These are phyloP conservation scores for Serranus cabrilla DNA, from an alignment of 2,797 vertebrate genomes.

Conservation along the genomic window DNA sequence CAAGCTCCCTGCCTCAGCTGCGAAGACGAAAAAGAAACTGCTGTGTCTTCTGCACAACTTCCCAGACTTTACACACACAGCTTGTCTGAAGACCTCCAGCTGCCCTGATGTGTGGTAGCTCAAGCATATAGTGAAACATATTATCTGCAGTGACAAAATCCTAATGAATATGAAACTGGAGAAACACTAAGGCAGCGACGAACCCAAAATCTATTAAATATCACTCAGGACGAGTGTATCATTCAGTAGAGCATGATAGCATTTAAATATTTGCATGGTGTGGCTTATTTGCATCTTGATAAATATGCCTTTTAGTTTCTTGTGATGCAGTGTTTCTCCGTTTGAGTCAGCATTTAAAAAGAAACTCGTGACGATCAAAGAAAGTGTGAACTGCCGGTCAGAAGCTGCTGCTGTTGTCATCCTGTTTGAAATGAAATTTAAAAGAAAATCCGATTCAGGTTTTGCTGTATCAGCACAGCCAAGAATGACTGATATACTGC, in stretches of 20 bases:
- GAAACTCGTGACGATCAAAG: slow-evolving; percentile 28
- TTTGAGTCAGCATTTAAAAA: slow-evolving; percentile 47
- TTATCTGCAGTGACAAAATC: slow-evolving; percentile 30
- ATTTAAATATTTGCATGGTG: slow-evolving; percentile 46
- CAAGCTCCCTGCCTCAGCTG: slow-evolving; percentile 34
- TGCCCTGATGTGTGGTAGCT: slow-evolving; percentile 22
- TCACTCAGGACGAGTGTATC: slow-evolving; percentile 2
- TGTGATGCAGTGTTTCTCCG: slow-evolving; percentile 32
- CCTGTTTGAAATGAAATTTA: slow-evolving; percentile 19
- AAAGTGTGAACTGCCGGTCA: slow-evolving; percentile 29
- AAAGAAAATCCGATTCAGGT: slow-evolving; percentile 4
- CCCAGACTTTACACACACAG: neutral
- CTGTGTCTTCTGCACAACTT: slow-evolving; percentile 29
- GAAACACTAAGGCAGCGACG: neutral
- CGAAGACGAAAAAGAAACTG: slow-evolving; percentile 24
- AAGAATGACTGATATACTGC: neutral
- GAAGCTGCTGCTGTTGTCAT: neutral
- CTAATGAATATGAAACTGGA: slow-evolving; percentile 33
- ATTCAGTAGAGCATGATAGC: neutral
- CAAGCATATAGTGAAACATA: slow-evolving; percentile 22
- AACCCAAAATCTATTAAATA: slow-evolving; percentile 20
- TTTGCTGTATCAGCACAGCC: slow-evolving; percentile 20
- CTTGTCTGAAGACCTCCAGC: slow-evolving; percentile 15
- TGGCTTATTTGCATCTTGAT: slow-evolving; percentile 56
- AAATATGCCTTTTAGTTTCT: slow-evolving; percentile 24